Evolutionary conservation across 2,797 vertebrate species (phyloP).

Genomic region (Emys orbicularis): DNA sequence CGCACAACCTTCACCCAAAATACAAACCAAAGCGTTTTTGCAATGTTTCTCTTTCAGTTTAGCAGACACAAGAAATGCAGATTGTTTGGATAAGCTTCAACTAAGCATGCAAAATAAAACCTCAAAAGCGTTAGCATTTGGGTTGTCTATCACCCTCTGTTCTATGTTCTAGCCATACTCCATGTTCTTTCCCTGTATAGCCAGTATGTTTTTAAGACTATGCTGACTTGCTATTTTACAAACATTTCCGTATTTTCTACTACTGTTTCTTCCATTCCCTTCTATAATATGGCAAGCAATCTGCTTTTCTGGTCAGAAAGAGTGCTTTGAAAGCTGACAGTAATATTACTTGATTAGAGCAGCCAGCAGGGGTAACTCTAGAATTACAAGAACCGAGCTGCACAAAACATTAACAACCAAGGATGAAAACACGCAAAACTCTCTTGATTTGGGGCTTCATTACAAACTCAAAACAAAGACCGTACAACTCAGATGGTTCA

Average conservation of each 20-base stretch:
- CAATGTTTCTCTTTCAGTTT: background rate
- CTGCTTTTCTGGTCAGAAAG: background rate
- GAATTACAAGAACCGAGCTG: background rate
- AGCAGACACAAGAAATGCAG: background rate
- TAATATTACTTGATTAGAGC: background rate
- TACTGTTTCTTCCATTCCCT: background rate
- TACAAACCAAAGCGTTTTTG: background rate
- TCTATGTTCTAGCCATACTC: background rate
- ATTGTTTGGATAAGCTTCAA: background rate
- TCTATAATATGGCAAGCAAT: background rate
- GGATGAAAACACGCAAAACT: background rate
- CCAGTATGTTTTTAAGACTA: slow-evolving; percentile 28
- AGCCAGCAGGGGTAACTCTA: background rate
- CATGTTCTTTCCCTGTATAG: background rate
- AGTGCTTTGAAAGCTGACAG: background rate
- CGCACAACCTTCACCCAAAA: background rate
- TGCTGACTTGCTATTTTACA: background rate
- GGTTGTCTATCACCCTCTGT: background rate
- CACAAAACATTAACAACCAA: background rate
- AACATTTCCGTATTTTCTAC: background rate
- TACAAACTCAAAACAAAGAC: background rate
- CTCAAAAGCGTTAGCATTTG: background rate
- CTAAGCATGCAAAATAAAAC: background rate
- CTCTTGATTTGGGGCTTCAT: background rate
- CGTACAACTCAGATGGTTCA: rapidly evolving